Percentiles rank a stretch among this genome's conserved stretches.
Conservation (phyloP, 2,888 invertebrate genomes). For the Oscheius myriophilus region DNA sequence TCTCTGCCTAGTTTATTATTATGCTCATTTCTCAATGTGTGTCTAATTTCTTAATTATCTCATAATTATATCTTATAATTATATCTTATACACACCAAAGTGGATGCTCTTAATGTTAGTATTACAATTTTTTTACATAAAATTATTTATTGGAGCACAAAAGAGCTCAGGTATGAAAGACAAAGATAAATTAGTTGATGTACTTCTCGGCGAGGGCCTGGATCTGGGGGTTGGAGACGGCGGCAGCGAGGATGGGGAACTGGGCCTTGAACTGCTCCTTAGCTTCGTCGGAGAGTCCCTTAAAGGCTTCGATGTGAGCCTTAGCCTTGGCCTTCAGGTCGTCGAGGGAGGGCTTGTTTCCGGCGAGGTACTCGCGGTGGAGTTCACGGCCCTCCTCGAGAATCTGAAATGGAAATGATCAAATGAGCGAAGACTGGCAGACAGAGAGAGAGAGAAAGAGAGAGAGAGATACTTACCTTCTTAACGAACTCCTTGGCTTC, state of each 20-base stretch:
- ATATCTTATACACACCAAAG: no score
- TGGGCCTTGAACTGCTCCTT: constrained; percentile 58
- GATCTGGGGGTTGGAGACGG: constrained; percentile 32
- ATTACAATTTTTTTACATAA: no score
- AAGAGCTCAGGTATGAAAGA: no score
- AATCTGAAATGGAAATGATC: no score
- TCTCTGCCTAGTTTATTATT: no score
- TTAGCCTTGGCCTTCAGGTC: constrained; percentile 50
- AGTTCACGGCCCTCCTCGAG: constrained; percentile 59
- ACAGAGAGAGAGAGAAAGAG: not conserved
- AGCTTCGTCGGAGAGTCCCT: constrained; percentile 58
- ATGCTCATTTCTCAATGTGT: no score
- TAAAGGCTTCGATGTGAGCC: constrained; percentile 50
- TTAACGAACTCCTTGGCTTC: constrained; percentile 66
- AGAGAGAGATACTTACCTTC: constrained; percentile 32
- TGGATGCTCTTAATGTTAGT: no score
- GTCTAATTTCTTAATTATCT: no score
- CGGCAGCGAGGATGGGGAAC: constrained; percentile 66
- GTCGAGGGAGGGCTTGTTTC: constrained; percentile 62
- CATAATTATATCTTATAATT: no score
- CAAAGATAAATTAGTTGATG: no score
- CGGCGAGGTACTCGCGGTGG: constrained; percentile 57
- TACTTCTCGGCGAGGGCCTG: constrained; percentile 25
- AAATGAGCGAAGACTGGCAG: no score
- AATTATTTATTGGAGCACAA: no score